Base-by-base conservation (phyloP, 2,888 invertebrate genomes). In the Yponomeuta evonymella region DNA sequence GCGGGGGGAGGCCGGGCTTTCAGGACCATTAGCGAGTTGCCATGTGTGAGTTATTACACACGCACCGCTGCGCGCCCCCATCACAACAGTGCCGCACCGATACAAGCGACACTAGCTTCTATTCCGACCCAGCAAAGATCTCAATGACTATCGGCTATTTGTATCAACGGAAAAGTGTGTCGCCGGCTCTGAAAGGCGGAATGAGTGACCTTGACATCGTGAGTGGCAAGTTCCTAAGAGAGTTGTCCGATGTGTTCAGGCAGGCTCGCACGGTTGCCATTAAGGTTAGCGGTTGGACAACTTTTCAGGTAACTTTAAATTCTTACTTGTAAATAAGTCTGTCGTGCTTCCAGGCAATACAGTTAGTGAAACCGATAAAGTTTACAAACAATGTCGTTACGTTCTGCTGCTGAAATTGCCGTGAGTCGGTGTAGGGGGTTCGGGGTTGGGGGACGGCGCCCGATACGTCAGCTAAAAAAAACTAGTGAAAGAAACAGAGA, bases 11-110 rank as follows among this genome's bases (percentile, higher is more conserved):
- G 12, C 30, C 29, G 30, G 65, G 30, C 65, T 65, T 65, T 65
- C 65, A 65, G 65, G 29, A 33, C 65, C 65, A 65, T 65, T 65
- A 65, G 65, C 33, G 33, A 65, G 65, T 65, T 30, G 33, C 65
- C 65, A 65, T 65, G 65, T 30, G 30, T 64, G 65, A 65, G 65
- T 65, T 65, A 65, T 65, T 29, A 65, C 65, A 6, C 65, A 33
- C 64, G 64, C 23, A 33, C 11, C 30, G 33, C 29, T 33, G 30
- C 65, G 65, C 33, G 29, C 65, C 33, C 12, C 65, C 65, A 29
- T 65, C 33, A 30, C 30, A 12, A 30, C 65, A 65, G n/a, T 33
- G 5, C 15, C 51, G 51, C 51, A 58, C 51, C 15, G 51, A 58
- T 58, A 58, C 51, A 58, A 58, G 51, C 51, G 15, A 58, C 51